Evolutionary conservation across 2,113 vertebrate genomes (phyloP).

Genomic region (Planiliza haematocheilus): DNA sequence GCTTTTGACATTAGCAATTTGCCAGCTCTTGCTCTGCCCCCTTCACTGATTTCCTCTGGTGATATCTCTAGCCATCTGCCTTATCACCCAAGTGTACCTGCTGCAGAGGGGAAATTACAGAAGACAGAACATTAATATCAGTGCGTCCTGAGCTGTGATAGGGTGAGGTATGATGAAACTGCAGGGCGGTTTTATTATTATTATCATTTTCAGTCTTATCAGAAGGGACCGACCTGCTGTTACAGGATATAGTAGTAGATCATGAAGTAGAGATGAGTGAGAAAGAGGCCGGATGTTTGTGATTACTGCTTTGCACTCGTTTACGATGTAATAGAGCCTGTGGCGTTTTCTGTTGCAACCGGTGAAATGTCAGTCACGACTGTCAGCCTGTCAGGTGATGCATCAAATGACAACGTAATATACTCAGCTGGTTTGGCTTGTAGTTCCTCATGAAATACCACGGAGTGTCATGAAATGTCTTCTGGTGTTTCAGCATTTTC

Average conservation of each 20-base stretch:
- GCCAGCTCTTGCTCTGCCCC: conserved; percentile 50
- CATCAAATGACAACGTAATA: not conserved
- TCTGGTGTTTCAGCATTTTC: conserved; percentile 48
- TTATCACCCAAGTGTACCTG: conserved; percentile 42
- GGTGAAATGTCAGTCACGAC: not conserved
- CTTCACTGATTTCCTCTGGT: conserved; percentile 57
- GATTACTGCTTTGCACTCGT: not conserved
- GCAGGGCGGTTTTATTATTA: conserved; percentile 34
- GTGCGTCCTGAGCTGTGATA: conserved; percentile 16
- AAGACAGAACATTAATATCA: conserved; percentile 34
- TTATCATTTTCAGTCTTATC: conserved; percentile 30
- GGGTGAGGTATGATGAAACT: not conserved
- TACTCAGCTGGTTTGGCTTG: conserved; percentile 7
- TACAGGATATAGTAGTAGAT: conserved; percentile 49
- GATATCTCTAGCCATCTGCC: conserved; percentile 42
- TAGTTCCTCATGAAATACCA: conserved; percentile 26
- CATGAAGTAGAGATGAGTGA: conserved; percentile 11
- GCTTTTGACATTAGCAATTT: conserved; percentile 69
- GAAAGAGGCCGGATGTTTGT: not conserved
- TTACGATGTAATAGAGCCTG: not conserved
- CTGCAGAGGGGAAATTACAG: conserved; percentile 38
- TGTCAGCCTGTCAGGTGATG: conserved; percentile 12
- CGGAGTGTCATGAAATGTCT: not conserved
- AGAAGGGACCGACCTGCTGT: not conserved
- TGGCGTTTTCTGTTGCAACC: not conserved